Base-by-base conservation (phyloP, 2,113 vertebrate genomes). In the Aphelocoma coerulescens region DNA sequence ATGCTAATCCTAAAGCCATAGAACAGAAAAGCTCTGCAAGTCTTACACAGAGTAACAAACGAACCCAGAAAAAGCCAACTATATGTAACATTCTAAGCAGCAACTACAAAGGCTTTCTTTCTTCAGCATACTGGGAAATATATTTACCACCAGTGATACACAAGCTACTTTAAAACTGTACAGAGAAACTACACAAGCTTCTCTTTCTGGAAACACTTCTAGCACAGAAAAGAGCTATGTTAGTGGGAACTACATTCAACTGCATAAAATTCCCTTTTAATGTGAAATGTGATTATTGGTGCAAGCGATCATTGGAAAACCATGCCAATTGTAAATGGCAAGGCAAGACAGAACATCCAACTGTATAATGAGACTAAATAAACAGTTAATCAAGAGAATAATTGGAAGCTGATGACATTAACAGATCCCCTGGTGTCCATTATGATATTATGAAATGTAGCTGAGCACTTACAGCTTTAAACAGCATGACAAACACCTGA, bases 361-460 rank as follows among this genome's bases (percentile, higher is more conserved):
- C 79, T 77, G 35, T 30, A 83, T 91, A 94, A 94, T 86, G 57
- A 96, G 48, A 46, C 81, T 67, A 94, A 95, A 92, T 94, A 95
- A 96, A 96, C 85, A 95, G 79, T 90, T 94, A 96, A 92, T 96
- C 88, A 90, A 90, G 63, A 71, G 68, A 95, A 91, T 93, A 97
- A 93, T 83, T 94, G 88, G 95, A 95, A 94, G 63, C 37, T 94
- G 95, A 96, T 91, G 90, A 92, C 92, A 96, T 96, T 93, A 96
- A 95, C 66, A 89, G 90, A 91, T 95, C 90, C 82, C 93, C 43
- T 93, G 95, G 55, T 92, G 87, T 91, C 82, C 85, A 80, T 95
- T 93, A 96, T 32, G 59, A 81, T 90, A 88, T 90, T 95, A 97
- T 78, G 61, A 86, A 90, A 88, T 41, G 63, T 63, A 77, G 90